Evolutionary conservation across 2,113 vertebrate species (phyloP).

Genomic region (Melanotaenia duboulayi): DNA sequence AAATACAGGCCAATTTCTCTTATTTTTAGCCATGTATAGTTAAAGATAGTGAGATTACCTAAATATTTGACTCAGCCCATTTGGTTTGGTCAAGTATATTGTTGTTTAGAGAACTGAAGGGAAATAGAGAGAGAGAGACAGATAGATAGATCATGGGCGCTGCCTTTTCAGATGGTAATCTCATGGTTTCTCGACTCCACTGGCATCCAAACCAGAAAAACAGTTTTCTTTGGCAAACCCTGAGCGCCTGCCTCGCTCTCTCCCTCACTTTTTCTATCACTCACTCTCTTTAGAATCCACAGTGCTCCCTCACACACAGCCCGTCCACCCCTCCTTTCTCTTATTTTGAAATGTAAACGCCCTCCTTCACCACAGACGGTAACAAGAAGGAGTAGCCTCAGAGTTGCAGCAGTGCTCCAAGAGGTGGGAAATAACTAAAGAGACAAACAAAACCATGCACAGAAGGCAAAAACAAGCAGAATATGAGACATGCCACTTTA

Average conservation of each 20-base stretch:
- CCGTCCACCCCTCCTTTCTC: slow-evolving; percentile 24
- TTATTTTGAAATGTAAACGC: slow-evolving; percentile 47
- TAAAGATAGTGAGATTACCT: slow-evolving; percentile 58
- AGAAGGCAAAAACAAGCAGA: slow-evolving; percentile 20
- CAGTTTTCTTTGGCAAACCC: slow-evolving; percentile 77
- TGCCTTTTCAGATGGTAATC: slow-evolving; percentile 78
- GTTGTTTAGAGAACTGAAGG: slow-evolving; percentile 22
- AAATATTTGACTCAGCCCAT: slow-evolving; percentile 42
- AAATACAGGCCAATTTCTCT: slow-evolving; percentile 41
- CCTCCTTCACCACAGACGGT: slow-evolving; percentile 43
- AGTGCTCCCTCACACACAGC: slow-evolving; percentile 26
- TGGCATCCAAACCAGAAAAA: slow-evolving; percentile 71
- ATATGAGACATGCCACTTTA: slow-evolving; percentile 29
- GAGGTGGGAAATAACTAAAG: slow-evolving; percentile 36
- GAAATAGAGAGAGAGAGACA: slow-evolving; percentile 5
- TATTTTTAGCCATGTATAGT: slow-evolving; percentile 63
- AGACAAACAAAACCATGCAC: slow-evolving; percentile 10
- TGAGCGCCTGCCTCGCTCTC: slow-evolving; percentile 36
- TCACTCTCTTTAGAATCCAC: slow-evolving; percentile 53
- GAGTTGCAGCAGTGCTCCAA: slow-evolving; percentile 8
- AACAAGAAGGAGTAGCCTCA: slow-evolving; percentile 49
- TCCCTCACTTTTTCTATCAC: slow-evolving; percentile 22
- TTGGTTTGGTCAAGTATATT: slow-evolving; percentile 43
- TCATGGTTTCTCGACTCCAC: slow-evolving; percentile 66
- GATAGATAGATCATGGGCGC: slow-evolving; percentile 35